Conservation (phyloP, 1,140 invertebrate genomes). For the Drosophila novamexicana region DNA sequence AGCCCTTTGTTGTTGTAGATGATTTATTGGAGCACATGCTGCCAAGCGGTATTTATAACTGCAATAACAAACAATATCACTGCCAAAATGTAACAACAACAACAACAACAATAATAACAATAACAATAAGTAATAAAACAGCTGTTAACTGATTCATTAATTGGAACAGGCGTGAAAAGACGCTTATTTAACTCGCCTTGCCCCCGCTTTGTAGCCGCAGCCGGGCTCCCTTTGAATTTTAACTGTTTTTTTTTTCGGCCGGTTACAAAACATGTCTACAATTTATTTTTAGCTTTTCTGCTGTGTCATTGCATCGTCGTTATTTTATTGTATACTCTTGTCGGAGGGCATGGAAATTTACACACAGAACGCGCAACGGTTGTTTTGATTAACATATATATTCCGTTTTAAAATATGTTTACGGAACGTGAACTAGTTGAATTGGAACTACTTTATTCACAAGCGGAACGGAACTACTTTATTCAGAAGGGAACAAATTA, state of each 20-base stretch:
- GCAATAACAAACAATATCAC: constrained; percentile 64
- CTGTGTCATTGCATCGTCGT: constrained; percentile 49
- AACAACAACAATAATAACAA: constrained; percentile 23
- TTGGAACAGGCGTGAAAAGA: constrained; percentile 33
- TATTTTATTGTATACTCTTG: constrained; percentile 10
- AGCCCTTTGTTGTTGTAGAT: constrained; percentile 1
- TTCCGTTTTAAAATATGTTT: neutral
- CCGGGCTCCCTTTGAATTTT: constrained; percentile 52
- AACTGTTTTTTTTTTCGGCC: constrained; percentile 61
- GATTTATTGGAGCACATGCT: constrained; percentile 68
- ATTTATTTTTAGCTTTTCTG: constrained; percentile 54
- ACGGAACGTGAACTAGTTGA: too few relatives aligned
- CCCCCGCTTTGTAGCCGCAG: constrained; percentile 5
- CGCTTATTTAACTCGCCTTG: neutral
- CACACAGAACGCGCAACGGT: neutral
- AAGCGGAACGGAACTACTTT: too few relatives aligned
- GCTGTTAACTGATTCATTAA: constrained; percentile 64
- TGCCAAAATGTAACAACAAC: constrained; percentile 72
- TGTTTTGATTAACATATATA: neutral
- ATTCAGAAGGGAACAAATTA: too few relatives aligned
- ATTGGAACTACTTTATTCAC: too few relatives aligned
- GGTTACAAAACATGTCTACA: constrained; percentile 72
- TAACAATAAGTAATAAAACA: constrained; percentile 46
- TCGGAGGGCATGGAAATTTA: neutral
- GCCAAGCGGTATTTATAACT: constrained; percentile 78